Evolutionary conservation across 1,140 invertebrate species (phyloP).

Genomic region (Solenopsis invicta): DNA sequence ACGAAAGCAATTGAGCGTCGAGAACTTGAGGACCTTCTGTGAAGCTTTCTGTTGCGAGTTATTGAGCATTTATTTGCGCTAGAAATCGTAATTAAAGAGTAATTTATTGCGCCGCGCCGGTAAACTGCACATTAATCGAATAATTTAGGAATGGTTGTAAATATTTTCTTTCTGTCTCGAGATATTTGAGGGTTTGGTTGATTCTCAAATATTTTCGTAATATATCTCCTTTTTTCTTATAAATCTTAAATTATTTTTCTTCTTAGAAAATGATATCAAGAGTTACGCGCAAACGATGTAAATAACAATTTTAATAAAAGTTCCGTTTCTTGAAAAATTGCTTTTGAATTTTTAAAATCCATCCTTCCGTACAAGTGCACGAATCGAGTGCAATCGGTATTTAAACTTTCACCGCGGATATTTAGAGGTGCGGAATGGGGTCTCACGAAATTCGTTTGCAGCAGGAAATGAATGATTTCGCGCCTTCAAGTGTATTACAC

Average conservation of each 20-base stretch:
- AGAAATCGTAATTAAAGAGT: constrained; percentile 49
- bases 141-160: constrained; percentile 44
- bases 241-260: not conserved
- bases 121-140: constrained; percentile 6
- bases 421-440: constrained; percentile 47
- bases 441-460: constrained; percentile 45
- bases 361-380: not conserved
- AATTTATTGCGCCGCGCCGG: constrained; percentile 34
- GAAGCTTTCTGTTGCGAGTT: constrained; percentile 41
- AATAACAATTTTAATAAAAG: not conserved
- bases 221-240: not conserved
- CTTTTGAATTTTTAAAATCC: not conserved
- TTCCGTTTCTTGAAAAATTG: not conserved
- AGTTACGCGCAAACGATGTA: not conserved
- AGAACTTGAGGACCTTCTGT: constrained; percentile 49
- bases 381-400: constrained; percentile 7
- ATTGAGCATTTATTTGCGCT: constrained; percentile 38
- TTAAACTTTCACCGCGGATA: constrained; percentile 19
- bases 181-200: not conserved
- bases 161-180: not conserved
- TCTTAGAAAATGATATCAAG: not conserved
- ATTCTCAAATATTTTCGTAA: constrained; percentile 18
- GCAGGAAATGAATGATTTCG: constrained; percentile 45
- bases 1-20: constrained; percentile 56
- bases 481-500: constrained; percentile 5